Conservation (phyloP, 64 coral and sea anemone genomes). For the Anthopleura sola region DNA sequence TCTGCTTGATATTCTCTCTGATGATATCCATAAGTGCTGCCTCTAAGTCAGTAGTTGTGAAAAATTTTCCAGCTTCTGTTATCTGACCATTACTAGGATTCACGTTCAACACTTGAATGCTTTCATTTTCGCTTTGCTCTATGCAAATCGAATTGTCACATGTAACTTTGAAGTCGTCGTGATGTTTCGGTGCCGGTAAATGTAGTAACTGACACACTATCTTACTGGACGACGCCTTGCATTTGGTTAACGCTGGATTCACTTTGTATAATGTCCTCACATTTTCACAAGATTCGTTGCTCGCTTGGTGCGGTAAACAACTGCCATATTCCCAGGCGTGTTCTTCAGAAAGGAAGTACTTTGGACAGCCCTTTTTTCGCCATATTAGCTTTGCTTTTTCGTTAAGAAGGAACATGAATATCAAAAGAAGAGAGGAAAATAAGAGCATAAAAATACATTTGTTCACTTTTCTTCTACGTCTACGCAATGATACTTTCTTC, state of each 20-base stretch:
- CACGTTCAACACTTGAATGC: not conserved
- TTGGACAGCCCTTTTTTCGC: not conserved
- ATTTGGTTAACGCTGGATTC: not conserved
- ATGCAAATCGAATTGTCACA: slow-evolving; percentile 27
- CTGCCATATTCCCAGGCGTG: not conserved
- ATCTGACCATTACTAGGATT: slow-evolving; percentile 11
- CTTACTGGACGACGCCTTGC: not conserved
- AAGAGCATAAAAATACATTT: too few relatives aligned
- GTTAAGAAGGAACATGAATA: too few relatives aligned
- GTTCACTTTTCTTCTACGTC: too few relatives aligned
- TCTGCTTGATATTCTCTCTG: slow-evolving; percentile 25
- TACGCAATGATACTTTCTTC: too few relatives aligned
- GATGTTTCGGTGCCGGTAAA: not conserved
- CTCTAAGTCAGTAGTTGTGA: slow-evolving; percentile 16
- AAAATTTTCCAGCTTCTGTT: slow-evolving; percentile 17
- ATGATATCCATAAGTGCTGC: slow-evolving; percentile 18
- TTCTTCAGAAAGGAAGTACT: not conserved
- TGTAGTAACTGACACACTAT: not conserved
- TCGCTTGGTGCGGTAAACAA: slow-evolving; percentile 40
- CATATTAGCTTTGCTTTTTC: too few relatives aligned
- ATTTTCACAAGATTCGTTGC: not conserved
- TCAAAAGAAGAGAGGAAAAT: too few relatives aligned
- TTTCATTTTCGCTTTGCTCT: slow-evolving; percentile 16
- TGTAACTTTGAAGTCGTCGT: not conserved
- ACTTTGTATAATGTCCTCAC: slow-evolving; percentile 2